A percentile compares a stretch with the other conserved stretches of the same genome.
Evolutionary conservation across 2,113 vertebrate species (phyloP).

Genomic region (Reinhardtius hippoglossoides): DNA sequence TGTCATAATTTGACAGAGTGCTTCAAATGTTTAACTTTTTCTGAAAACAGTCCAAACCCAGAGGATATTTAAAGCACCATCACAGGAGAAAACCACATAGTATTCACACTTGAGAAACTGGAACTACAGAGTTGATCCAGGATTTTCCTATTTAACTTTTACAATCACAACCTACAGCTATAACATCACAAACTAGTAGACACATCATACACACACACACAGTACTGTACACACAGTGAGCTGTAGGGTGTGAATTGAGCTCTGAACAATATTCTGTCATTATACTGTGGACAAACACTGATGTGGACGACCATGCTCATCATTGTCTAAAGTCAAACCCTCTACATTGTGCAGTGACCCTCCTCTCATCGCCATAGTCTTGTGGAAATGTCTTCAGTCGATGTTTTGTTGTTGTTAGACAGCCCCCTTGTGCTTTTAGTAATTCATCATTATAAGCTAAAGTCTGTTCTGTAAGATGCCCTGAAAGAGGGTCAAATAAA

Average conservation of each 20-base stretch:
- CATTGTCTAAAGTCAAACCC: slow-evolving; percentile 51
- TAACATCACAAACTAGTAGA: background rate
- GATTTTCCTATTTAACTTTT: background rate
- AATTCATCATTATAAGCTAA: slow-evolving; percentile 68
- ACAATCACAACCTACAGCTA: background rate
- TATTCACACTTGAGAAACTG: background rate
- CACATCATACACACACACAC: slow-evolving; percentile 14
- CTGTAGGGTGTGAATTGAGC: slow-evolving; percentile 18
- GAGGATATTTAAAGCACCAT: background rate
- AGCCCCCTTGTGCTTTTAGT: slow-evolving; percentile 44
- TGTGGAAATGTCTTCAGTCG: slow-evolving; percentile 73
- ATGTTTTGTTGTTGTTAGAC: slow-evolving; percentile 64
- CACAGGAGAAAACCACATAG: background rate
- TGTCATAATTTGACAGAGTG: background rate
- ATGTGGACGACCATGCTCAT: slow-evolving; percentile 60
- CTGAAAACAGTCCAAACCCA: background rate
- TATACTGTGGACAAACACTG: slow-evolving; percentile 26
- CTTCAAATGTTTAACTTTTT: background rate
- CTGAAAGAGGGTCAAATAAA: slow-evolving; percentile 54
- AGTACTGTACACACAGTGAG: background rate
- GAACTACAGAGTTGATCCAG: background rate
- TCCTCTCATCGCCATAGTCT: slow-evolving; percentile 72
- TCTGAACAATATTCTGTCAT: slow-evolving; percentile 38
- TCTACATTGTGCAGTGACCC: slow-evolving; percentile 68
- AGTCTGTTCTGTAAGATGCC: slow-evolving; percentile 72